These are phyloP conservation scores for Chironex yamaguchii DNA, from an alignment of 30 jellyfish, hydroid and myxozoan species.

Conservation along the genomic window DNA sequence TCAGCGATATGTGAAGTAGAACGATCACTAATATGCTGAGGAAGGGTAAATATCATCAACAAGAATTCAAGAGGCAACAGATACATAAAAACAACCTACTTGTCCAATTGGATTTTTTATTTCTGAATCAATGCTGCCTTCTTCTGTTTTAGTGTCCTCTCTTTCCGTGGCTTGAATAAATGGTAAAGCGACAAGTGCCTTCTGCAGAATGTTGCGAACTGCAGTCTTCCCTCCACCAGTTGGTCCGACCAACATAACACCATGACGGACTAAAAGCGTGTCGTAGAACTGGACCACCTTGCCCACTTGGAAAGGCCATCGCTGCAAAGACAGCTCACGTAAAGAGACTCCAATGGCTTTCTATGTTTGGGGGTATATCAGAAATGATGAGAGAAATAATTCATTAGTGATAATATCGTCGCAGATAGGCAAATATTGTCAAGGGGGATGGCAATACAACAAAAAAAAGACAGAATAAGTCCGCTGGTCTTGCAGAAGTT, in stretches of 20 bases:
- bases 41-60: too few species aligned
- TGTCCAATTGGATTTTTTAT: constrained; percentile 4
- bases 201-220: constrained; percentile 75
- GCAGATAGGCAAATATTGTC: too few species aligned
- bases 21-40: too few species aligned
- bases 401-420: too few species aligned
- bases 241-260: constrained; percentile 93
- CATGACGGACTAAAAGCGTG: constrained; percentile 84
- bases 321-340: constrained; percentile 75
- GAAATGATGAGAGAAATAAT: too few species aligned
- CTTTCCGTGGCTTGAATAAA: constrained; percentile 56
- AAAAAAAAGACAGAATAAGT: neutral
- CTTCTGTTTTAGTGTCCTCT: constrained; percentile 43
- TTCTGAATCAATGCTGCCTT: constrained; percentile 55
- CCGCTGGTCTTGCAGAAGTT: neutral
- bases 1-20: too few species aligned
- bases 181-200: constrained; percentile 58
- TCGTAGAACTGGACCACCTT: constrained; percentile 77
- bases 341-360: constrained; percentile 79
- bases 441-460: too few species aligned
- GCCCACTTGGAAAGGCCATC: constrained; percentile 85
- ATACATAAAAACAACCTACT: constrained; percentile 14
- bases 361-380: constrained; percentile 18
- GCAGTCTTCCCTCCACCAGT: constrained; percentile 93
- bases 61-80: too few species aligned